Conservation (phyloP, 1,140 invertebrate genomes). For the Platorchestia sp. region DNA sequence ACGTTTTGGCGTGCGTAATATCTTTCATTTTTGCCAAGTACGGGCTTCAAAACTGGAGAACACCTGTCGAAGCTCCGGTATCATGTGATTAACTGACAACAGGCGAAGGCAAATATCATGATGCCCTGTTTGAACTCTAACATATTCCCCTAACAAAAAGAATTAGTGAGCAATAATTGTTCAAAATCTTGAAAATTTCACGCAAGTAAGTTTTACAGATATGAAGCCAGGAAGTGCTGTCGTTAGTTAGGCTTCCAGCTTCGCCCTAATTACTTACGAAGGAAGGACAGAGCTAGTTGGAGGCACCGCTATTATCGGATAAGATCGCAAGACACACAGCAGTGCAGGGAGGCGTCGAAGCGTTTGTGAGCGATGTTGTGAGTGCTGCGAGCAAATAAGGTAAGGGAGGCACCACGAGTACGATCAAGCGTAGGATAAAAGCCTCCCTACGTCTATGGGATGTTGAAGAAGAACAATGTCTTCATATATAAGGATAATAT, state of each 20-base stretch:
- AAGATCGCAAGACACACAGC: slow-evolving; percentile 4
- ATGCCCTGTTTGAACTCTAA: background rate
- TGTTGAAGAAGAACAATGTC: slow-evolving; percentile 36
- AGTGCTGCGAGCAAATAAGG: slow-evolving; percentile 39
- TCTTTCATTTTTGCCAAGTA: background rate
- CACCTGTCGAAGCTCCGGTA: background rate
- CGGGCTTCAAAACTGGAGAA: background rate
- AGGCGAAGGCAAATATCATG: background rate
- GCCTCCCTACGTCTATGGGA: slow-evolving; percentile 14
- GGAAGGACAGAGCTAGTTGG: slow-evolving; percentile 12
- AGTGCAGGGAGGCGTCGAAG: background rate
- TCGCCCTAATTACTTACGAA: slow-evolving; percentile 9
- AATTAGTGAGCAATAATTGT: background rate
- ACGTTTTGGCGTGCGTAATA: background rate
- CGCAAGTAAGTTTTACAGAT: background rate
- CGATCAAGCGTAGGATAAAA: slow-evolving; percentile 38
- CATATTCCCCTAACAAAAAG: background rate
- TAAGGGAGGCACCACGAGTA: background rate
- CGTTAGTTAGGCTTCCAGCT: background rate
- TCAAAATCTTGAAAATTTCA: background rate
- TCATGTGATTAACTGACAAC: background rate
- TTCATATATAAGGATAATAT: slow-evolving; percentile 18
- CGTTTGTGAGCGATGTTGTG: slow-evolving; percentile 38
- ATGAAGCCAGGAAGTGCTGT: background rate
- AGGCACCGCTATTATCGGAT: slow-evolving; percentile 8